Evolutionary conservation across 1,140 invertebrate genomes (phyloP).

Genomic region (Caenorhabditis brenneri): DNA sequence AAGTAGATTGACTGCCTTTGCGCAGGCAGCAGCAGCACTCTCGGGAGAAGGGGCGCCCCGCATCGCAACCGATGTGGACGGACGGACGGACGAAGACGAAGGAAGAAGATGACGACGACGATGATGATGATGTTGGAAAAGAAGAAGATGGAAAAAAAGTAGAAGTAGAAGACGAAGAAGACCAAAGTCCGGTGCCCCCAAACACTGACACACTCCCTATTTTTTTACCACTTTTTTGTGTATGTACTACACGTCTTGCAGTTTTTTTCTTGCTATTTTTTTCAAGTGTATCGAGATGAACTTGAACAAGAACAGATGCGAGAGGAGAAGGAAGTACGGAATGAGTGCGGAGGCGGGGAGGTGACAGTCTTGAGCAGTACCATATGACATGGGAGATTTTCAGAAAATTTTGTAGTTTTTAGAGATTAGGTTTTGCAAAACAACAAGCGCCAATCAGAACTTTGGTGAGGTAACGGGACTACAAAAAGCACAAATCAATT

Average conservation of each 20-base stretch:
- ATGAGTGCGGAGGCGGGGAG: not conserved
- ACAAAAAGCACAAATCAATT: too few species aligned
- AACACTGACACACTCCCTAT: too few species aligned
- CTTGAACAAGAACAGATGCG: not conserved
- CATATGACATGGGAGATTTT: too few species aligned
- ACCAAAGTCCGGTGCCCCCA: slow-evolving; percentile 27
- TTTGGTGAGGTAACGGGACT: too few species aligned
- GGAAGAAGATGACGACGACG: not conserved
- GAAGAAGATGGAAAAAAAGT: not conserved
- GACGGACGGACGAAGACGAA: too few species aligned
- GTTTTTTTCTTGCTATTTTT: slow-evolving; percentile 9
- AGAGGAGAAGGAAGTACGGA: not conserved
- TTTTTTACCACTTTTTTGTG: slow-evolving; percentile 35
- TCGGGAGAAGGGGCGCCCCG: not conserved
- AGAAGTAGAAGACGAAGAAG: not conserved
- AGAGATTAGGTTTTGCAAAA: too few species aligned
- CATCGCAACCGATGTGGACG: too few species aligned
- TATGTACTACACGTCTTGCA: slow-evolving; percentile 9
- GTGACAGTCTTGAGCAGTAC: too few species aligned
- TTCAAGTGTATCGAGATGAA: not conserved
- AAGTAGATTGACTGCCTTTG: slow-evolving; percentile 33
- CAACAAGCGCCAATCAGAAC: too few species aligned
- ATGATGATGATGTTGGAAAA: slow-evolving; percentile 31
- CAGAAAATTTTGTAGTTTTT: too few species aligned
- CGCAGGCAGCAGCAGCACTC: too few species aligned